Percentiles rank a stretch among this genome's conserved stretches.
Conservation (phyloP, 2,888 invertebrate genomes). For the Pollenia labialis region DNA sequence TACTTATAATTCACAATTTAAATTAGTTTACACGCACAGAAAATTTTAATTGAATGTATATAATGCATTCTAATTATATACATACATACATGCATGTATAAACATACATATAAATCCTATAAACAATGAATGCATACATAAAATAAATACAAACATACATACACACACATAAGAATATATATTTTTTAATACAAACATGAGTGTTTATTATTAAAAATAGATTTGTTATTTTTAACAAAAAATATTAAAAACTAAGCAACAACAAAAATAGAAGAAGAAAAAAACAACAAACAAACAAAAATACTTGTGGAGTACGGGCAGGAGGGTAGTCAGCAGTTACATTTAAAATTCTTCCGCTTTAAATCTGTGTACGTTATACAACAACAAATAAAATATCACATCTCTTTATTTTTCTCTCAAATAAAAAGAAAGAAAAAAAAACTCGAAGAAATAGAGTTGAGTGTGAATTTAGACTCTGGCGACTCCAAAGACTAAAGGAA, state of each 20-base stretch:
- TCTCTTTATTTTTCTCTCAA: conserved; percentile 22
- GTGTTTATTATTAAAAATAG: conserved; percentile 72
- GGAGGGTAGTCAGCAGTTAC: background rate
- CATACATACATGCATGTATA: conserved; percentile 11
- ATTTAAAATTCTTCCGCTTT: conserved; percentile 68
- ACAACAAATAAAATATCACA: conserved; percentile 25
- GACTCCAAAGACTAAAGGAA: conserved; percentile 35
- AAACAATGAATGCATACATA: background rate
- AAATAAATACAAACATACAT: background rate
- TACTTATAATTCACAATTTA: too few relatives aligned
- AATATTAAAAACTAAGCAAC: conserved; percentile 52
- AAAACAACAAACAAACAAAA: conserved; percentile 42
- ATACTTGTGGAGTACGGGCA: background rate
- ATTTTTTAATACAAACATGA: conserved; percentile 69
- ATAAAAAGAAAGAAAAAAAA: conserved; percentile 17
- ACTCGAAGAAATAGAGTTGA: background rate
- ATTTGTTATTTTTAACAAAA: conserved; percentile 67
- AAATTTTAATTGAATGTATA: conserved; percentile 9
- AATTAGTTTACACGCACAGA: conserved; percentile 16
- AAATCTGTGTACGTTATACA: conserved; percentile 24
- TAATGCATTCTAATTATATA: conserved; percentile 60
- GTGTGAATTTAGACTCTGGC: background rate
- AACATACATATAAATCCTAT: background rate
- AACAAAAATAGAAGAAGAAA: conserved; percentile 25
- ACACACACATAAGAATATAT: conserved; percentile 1